Conservation (phyloP, 2,888 invertebrate species). For the Oxycera nigricornis region DNA sequence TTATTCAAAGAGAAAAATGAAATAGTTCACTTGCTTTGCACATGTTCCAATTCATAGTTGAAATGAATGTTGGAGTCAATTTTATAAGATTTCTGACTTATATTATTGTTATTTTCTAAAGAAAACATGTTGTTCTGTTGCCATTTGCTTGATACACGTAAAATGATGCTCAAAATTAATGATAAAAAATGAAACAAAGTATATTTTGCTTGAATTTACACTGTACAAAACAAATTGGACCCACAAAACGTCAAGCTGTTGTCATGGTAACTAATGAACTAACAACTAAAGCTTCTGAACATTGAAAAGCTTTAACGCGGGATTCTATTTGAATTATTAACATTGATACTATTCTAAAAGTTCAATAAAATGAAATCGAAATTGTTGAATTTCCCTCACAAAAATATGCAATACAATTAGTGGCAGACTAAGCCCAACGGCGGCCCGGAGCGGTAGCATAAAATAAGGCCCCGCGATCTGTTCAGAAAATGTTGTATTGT, state of each 20-base stretch:
- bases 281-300: too few relatives aligned
- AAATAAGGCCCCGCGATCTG: too few relatives aligned
- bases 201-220: too few relatives aligned
- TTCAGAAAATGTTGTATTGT: too few relatives aligned
- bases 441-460: too few relatives aligned
- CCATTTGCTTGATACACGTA: background rate
- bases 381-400: too few relatives aligned
- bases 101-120: background rate
- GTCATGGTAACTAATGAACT: constrained; percentile 1
- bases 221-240: background rate
- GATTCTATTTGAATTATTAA: too few relatives aligned
- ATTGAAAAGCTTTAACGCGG: too few relatives aligned
- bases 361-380: too few relatives aligned
- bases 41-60: constrained; percentile 55
- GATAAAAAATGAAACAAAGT: background rate
- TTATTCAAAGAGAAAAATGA: constrained; percentile 26
- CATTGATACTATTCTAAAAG: too few relatives aligned
- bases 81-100: background rate
- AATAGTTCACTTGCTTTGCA: constrained; percentile 50
- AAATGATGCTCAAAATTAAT: background rate
- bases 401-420: too few relatives aligned
- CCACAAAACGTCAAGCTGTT: background rate
- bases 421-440: too few relatives aligned
- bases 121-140: background rate
- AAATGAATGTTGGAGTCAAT: background rate